These are phyloP conservation scores for Doryteuthis pealeii DNA, from an alignment of 1,140 invertebrate genomes.

Conservation along the genomic window DNA sequence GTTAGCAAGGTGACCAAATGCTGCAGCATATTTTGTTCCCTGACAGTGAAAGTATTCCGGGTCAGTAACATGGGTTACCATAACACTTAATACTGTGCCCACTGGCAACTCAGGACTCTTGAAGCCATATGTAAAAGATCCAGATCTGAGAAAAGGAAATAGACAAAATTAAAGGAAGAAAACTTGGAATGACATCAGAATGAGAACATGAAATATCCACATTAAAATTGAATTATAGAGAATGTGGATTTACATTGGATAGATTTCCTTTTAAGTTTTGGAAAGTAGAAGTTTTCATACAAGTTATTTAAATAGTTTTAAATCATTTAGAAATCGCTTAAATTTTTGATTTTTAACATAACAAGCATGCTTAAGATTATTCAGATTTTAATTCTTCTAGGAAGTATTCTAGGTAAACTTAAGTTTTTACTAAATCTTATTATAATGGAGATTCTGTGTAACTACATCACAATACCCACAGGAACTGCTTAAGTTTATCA, in stretches of 20 bases:
- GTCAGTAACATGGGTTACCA: conserved; percentile 46
- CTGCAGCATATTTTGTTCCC: conserved; percentile 47
- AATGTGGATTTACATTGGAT: neutral
- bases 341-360: no score
- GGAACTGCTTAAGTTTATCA: no score
- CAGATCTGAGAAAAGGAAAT: neutral
- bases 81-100: conserved; percentile 35
- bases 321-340: no score
- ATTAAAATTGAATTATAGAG: neutral
- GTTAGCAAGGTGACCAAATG: conserved; percentile 60
- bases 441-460: no score
- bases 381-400: no score
- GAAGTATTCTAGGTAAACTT: no score
- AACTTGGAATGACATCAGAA: neutral
- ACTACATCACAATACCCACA: no score
- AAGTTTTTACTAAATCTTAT: no score
- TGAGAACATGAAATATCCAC: neutral
- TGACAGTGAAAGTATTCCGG: conserved; percentile 63
- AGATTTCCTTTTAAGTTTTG: no score
- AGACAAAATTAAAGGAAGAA: neutral
- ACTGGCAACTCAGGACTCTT: conserved; percentile 18
- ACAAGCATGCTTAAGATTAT: no score
- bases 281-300: no score
- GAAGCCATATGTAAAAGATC: conserved; percentile 18
- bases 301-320: no score